Evolutionary conservation across 2,888 invertebrate genomes (phyloP), one percentile per base, ranked within the genome.

Genomic region (Mesochorus sp.): DNA sequence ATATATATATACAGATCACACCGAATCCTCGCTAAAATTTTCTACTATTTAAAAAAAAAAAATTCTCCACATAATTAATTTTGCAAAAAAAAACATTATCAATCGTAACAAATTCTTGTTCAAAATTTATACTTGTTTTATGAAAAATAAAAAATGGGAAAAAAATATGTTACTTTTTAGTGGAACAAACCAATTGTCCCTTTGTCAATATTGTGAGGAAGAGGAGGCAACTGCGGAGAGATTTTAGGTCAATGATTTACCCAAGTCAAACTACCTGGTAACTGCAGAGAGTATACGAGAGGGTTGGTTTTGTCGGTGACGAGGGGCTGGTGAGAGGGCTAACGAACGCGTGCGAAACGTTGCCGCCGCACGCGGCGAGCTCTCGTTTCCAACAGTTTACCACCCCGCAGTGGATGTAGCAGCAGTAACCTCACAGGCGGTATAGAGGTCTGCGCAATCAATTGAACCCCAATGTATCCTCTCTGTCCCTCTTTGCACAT

Each of bases 171-270:
- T n/a, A n/a, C n/a, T n/a, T n/a, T n/a, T n/a, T n/a, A n/a, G n/a
- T n/a, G n/a, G n/a, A n/a, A n/a, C n/a, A n/a, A n/a, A n/a, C n/a
- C n/a, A n/a, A n/a, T n/a, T n/a, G n/a, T n/a, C n/a, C n/a, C n/a
- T n/a, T n/a, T n/a, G n/a, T n/a, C n/a, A n/a, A n/a, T n/a, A n/a
- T n/a, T n/a, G n/a, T n/a, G n/a, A n/a, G n/a, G n/a, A n/a, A n/a
- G n/a, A n/a, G n/a, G n/a, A n/a, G n/a, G n/a, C n/a, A n/a, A n/a
- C n/a, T n/a, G n/a, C n/a, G n/a, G n/a, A n/a, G 76, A 62, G 57
- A 55, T 64, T 76, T 70, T 66, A 64, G 76, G 64, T 76, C 70
- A 71, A 76, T 76, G 71, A 76, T 76, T 66, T 71, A 71, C 70
- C 64, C 39, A 76, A 76, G 70, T 71, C 76, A 76, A 76, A 71